A percentile compares a stretch with the other conserved stretches of the same genome.
Conservation (phyloP, 2,113 vertebrate genomes). For the Heloderma charlesbogerti region DNA sequence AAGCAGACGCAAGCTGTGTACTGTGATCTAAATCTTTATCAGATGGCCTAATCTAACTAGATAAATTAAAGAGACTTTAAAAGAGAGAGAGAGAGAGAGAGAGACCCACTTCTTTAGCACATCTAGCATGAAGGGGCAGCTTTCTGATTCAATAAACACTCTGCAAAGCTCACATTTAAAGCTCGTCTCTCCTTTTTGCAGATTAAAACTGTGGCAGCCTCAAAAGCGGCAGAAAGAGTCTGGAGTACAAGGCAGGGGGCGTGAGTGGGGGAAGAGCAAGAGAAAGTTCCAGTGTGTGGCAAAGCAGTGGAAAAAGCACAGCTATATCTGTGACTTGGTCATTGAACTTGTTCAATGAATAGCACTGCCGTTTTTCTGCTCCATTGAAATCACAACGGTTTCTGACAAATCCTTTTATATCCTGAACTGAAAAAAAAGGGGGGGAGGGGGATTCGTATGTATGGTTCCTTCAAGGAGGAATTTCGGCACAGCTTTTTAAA, state of each 20-base stretch:
- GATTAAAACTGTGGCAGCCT: constrained; percentile 3
- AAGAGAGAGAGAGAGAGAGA: constrained; percentile 8
- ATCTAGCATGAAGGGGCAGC: constrained; percentile 45
- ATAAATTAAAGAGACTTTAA: constrained; percentile 55
- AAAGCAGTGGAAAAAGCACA: constrained; percentile 21
- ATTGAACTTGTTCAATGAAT: constrained; percentile 34
- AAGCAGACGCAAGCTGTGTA: constrained; percentile 61
- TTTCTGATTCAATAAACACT: constrained; percentile 57
- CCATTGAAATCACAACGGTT: constrained; percentile 55
- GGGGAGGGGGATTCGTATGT: constrained; percentile 58
- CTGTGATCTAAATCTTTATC: constrained; percentile 56
- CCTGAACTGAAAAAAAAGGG: constrained; percentile 48
- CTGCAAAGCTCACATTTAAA: constrained; percentile 30
- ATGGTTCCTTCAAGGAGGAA: constrained; percentile 47
- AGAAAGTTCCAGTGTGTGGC: constrained; percentile 34
- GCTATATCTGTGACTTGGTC: constrained; percentile 1
- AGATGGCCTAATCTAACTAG: constrained; percentile 59
- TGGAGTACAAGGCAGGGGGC: not conserved
- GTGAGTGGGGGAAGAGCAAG: not conserved
- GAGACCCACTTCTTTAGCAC: constrained; percentile 27
- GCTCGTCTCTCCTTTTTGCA: constrained; percentile 24
- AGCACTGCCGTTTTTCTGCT: constrained; percentile 63
- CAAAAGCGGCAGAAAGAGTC: not conserved
- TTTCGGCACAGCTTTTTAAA: constrained; percentile 58
- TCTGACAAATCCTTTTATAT: constrained; percentile 74